Percentiles rank a stretch among this genome's conserved stretches.
phyloP scores from a whole-genome alignment of 2,888 invertebrate species.

The Apamea sordens region DNA sequence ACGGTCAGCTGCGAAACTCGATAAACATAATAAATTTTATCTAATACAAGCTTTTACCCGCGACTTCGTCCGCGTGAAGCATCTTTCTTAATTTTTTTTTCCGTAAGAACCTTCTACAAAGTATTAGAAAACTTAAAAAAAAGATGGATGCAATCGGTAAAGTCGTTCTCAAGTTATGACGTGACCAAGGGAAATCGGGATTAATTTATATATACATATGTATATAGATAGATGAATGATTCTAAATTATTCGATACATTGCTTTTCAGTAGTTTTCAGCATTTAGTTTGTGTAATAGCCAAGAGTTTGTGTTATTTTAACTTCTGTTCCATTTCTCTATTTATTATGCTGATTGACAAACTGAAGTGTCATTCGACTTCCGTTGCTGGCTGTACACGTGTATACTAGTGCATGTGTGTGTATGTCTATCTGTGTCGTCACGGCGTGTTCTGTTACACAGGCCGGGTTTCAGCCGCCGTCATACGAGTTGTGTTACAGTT shows the following conservation, averaged over 20 bases:
- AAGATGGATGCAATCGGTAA: too few relatives aligned
- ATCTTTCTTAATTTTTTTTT: too few relatives aligned
- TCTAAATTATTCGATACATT: neutral
- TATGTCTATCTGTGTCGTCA: conserved; percentile 1
- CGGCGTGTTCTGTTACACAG: conserved; percentile 25
- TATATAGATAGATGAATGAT: too few relatives aligned
- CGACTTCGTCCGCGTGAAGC: too few relatives aligned
- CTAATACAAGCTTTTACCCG: too few relatives aligned
- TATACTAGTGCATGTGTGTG: neutral
- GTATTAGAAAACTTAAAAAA: too few relatives aligned
- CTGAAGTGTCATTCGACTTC: neutral
- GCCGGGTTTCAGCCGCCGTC: conserved; percentile 18
- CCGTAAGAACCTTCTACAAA: too few relatives aligned
- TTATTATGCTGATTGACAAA: neutral
- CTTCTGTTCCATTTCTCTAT: neutral
- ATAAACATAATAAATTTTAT: neutral
- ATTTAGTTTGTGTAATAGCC: neutral
- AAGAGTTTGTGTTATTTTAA: neutral
- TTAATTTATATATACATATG: too few relatives aligned
- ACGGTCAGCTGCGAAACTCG: neutral
- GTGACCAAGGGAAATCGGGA: too few relatives aligned
- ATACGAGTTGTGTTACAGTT: conserved; percentile 27
- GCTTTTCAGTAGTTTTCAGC: neutral
- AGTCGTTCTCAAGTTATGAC: too few relatives aligned
- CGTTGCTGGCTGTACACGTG: neutral